Conservation (phyloP, 2,797 vertebrate species). For the Ctenochaetus hawaiiensis region DNA sequence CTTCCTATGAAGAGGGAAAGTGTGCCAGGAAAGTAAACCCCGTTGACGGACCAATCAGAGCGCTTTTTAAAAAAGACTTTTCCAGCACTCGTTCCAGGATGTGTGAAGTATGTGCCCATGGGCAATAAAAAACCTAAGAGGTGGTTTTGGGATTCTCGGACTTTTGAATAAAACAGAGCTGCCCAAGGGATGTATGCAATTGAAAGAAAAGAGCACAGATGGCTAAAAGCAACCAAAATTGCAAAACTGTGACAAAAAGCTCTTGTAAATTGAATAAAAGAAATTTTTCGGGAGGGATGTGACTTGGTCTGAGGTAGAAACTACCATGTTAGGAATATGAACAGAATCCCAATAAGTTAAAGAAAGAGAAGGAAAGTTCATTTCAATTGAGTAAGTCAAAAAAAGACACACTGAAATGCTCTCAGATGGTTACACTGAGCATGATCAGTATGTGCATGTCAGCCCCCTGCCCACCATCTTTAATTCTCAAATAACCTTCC, state of each 20-base stretch:
- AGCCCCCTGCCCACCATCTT: slow-evolving; percentile 13
- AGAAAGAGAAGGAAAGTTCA: slow-evolving; percentile 10
- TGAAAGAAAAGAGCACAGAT: slow-evolving; percentile 3
- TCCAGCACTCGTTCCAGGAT: slow-evolving; percentile 77
- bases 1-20: slow-evolving; percentile 70
- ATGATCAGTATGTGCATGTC: slow-evolving; percentile 1
- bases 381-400: background rate
- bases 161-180: slow-evolving; percentile 38
- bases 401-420: background rate
- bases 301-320: slow-evolving; percentile 2
- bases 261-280: background rate
- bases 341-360: slow-evolving; percentile 1
- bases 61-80: slow-evolving; percentile 66
- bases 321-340: background rate
- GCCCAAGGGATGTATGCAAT: slow-evolving; percentile 12
- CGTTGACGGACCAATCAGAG: slow-evolving; percentile 66
- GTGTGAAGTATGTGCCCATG: slow-evolving; percentile 72
- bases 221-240: background rate
- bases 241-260: background rate
- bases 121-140: slow-evolving; percentile 69
- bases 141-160: slow-evolving; percentile 63
- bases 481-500: slow-evolving; percentile 43
- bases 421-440: slow-evolving; percentile 14
- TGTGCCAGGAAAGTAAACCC: slow-evolving; percentile 77
- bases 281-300: background rate